These are phyloP conservation scores for Tanypteryx hageni DNA, from an alignment of 2,888 invertebrate genomes.

Conservation along the genomic window DNA sequence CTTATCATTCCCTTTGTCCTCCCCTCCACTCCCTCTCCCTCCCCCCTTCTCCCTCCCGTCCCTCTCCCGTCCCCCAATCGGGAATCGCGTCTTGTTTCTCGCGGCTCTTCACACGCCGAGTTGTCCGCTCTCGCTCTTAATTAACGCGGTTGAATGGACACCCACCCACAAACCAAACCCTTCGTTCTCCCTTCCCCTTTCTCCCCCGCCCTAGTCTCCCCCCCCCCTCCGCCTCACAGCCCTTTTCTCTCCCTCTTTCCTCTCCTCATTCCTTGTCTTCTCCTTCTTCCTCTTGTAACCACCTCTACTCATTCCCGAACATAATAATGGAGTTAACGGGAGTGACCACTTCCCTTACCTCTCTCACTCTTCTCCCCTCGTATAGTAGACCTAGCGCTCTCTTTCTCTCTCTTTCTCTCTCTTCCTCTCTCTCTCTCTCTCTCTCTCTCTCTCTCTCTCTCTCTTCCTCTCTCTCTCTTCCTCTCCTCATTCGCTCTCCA, in stretches of 20 bases:
- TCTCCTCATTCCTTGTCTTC: too few relatives aligned
- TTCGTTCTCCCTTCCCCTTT: neutral
- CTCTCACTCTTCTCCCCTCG: neutral
- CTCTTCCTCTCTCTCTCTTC: neutral
- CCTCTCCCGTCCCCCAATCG: neutral
- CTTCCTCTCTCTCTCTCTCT: neutral
- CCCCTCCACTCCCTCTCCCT: neutral
- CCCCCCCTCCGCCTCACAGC: neutral
- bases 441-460: neutral
- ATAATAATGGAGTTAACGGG: neutral
- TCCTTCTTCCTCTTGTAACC: neutral
- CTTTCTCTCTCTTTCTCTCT: neutral
- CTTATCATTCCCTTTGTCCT: neutral
- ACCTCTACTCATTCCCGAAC: neutral
- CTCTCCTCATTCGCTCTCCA: neutral
- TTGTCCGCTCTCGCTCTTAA: conserved; percentile 41
- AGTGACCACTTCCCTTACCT: neutral
- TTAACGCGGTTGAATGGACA: conserved; percentile 59
- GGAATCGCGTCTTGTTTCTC: neutral
- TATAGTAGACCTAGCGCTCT: too few relatives aligned
- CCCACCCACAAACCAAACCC: conserved; percentile 30
- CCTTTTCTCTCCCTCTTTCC: too few relatives aligned
- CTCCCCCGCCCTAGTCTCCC: neutral
- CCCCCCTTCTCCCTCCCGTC: neutral
- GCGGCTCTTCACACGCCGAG: conserved; percentile 12